These are phyloP conservation scores for Smittia sp. DNA, from an alignment of 2,888 invertebrate species.

Conservation along the genomic window DNA sequence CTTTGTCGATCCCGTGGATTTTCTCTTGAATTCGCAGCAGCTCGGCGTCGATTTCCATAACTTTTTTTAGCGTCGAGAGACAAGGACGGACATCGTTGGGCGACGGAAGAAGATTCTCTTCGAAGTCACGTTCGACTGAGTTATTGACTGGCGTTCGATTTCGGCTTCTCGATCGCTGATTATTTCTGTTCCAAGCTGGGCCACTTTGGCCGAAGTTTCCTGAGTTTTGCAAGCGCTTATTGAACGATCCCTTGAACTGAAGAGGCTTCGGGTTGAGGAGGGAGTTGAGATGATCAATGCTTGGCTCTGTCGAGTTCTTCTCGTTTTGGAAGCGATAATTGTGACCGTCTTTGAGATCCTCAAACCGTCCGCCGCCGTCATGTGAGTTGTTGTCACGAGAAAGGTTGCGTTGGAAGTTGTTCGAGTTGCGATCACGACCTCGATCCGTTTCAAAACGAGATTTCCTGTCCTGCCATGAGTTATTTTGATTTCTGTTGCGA, in stretches of 20 bases:
- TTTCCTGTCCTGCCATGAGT: background rate
- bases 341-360: background rate
- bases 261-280: constrained; percentile 19
- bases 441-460: background rate
- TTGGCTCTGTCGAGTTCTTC: background rate
- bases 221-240: constrained; percentile 14
- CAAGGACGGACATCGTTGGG: constrained; percentile 24
- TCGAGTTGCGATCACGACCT: background rate
- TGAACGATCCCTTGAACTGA: constrained; percentile 38
- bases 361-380: background rate
- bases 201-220: background rate
- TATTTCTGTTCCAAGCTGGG: background rate
- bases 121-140: constrained; percentile 6
- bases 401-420: background rate
- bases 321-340: constrained; percentile 30
- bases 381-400: background rate
- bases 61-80: background rate
- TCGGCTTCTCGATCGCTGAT: background rate
- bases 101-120: background rate
- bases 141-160: constrained; percentile 22
- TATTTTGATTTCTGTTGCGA: background rate
- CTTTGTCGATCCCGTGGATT: constrained; percentile 40
- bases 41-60: constrained; percentile 27
- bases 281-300: background rate
- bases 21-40: background rate